Base-by-base conservation (phyloP, 1,140 invertebrate species). In the Temnothorax curvispinosus region DNA sequence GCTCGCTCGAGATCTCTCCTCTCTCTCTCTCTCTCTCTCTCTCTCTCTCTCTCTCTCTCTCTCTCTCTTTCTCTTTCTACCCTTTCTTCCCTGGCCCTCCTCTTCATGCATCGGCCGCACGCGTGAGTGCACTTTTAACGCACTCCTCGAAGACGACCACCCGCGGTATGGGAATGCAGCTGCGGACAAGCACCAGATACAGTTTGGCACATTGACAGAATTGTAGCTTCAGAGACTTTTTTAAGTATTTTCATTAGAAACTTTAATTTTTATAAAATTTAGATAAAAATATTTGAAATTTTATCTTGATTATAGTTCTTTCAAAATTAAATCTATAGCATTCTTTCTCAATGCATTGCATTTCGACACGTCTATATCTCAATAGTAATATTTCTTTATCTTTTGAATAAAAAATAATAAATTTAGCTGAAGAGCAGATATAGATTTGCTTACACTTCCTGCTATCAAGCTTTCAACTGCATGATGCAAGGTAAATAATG, bases 51-150 rank as follows among this genome's bases (percentile, higher is more conserved):
- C 13, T 54, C n/a, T 21, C 21, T 11, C 38, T n/a, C 32, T 86
- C 18, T 32, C 56, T 54, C 50, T 18, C 35, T 71, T 38, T 60
- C 35, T 44, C 8, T 21, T 0, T 56, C 35, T 56, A 7, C 0
- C 21, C 27, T 44, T 74, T 60, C 44, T 35, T 38, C 15, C 27
- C 27, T 58, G 65, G 15, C 13, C 47, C 35, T 58, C 38, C 41
- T 71, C 54, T 50, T 74, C 44, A 21, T 21, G 21, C 21, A 21
- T 74, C 41, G 80, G 3, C 41, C 35, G 52, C 75, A 89, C 87
- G 87, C 82, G 82, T 74, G 82, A 86, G 58, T 50, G 65, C 76
- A 47, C 87, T 86, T 88, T 89, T 88, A 89, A 89, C 81, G 50
- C 87, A 44, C 62, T 62, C 69, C 35, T 47, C 38, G 35, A 27